A percentile compares a stretch with the other conserved stretches of the same genome.
Evolutionary conservation across 30 jellyfish, hydroid and myxozoan species (phyloP).

Genomic region (Hydra vulgaris): DNA sequence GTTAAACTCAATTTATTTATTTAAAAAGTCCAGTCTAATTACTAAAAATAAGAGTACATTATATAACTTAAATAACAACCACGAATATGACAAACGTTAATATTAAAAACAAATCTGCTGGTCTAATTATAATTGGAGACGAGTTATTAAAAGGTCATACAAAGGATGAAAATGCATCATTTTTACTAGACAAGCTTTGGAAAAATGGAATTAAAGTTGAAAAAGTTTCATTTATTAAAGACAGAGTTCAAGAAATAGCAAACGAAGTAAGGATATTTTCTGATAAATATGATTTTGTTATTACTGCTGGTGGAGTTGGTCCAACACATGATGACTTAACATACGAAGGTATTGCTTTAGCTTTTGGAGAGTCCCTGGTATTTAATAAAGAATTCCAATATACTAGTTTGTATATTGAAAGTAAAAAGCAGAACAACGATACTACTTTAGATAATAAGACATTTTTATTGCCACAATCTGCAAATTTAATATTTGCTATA

Average conservation of each 20-base stretch:
- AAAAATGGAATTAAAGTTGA: conserved; percentile 62
- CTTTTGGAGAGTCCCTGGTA: conserved; percentile 51
- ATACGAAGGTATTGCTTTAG: conserved; percentile 59
- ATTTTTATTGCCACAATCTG: conserved; percentile 63
- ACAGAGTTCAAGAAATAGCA: conserved; percentile 48
- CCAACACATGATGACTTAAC: conserved; percentile 97
- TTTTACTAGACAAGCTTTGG: conserved; percentile 66
- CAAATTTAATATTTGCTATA: conserved; percentile 27
- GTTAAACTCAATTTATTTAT: no score
- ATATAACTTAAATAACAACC: not conserved
- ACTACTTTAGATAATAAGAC: conserved; percentile 30
- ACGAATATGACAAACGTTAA: not conserved
- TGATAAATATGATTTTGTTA: conserved; percentile 31
- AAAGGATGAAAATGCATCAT: conserved; percentile 74
- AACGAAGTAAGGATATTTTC: conserved; percentile 46
- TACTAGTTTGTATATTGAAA: conserved; percentile 20
- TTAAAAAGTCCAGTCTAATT: not conserved
- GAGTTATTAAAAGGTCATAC: conserved; percentile 90
- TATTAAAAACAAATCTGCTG: conserved; percentile 42
- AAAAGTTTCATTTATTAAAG: conserved; percentile 50
- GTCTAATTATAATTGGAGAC: conserved; percentile 78
- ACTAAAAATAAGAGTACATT: not conserved
- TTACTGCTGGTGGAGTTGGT: conserved; percentile 93
- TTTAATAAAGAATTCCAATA: conserved; percentile 25
- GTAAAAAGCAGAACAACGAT: conserved; percentile 3